Evolutionary conservation across 2,797 vertebrate species (phyloP), one percentile per base, ranked within the genome.

Genomic region (Mareca strepera): DNA sequence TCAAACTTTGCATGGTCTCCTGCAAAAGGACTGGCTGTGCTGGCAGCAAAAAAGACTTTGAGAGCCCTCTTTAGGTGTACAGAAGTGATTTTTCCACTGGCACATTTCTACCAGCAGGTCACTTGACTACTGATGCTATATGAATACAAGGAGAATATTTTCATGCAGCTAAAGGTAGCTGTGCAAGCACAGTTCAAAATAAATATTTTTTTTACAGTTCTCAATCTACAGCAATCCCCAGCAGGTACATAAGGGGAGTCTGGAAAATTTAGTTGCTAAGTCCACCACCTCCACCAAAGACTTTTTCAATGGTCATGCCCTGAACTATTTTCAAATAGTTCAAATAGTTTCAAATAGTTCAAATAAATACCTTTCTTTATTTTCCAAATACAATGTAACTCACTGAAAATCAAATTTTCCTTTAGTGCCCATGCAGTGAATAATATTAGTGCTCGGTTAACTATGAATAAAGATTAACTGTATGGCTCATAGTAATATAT

Each of bases 381-480:
- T 86, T 92, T 66, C 55, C 35, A 90, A 83, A 93, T 26, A 78
- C 15, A 17, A 26, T 23, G 12, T 31, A 91, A 55, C 43, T 58
- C 82, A 22, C 29, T 80, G 48, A 93, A 90, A 91, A 62, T 14
- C 53, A 95, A 83, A 77, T 75, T 76, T 28, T 59, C 21, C 60
- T 86, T 83, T 87, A 80, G 31, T 59, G 25, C 12, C n/a, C 37
- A 82, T 74, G 26, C 12, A 63, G 28, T 46, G 50, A 82, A 66
- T 62, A 91, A 59, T 20, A n/a, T 76, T 76, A 94, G n/a, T 11
- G 31, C 41, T 33, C 37, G 10, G 15, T 76, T 58, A 86, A 92
- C 85, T 17, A 69, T 74, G 88, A 93, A 68, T 56, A 79, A 83
- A 83, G 50, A 87, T 56, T 84, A 80, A 82, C 55, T 46, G 26